phyloP scores from a whole-genome alignment of 2,113 vertebrate species.

The Willisornis vidua region DNA sequence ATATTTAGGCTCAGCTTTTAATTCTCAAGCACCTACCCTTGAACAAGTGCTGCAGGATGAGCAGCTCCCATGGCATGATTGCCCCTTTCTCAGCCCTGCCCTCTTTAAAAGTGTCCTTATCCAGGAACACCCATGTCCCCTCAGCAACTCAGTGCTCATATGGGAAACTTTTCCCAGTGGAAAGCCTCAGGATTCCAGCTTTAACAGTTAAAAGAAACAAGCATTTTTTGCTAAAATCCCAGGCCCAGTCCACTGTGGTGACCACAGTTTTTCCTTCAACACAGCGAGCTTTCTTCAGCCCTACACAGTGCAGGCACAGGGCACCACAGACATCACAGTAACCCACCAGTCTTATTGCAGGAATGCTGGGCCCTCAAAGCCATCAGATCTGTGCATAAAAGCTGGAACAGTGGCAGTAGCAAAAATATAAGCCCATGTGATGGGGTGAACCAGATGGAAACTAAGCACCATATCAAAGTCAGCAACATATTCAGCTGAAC shows the following conservation, averaged over 20 bases:
- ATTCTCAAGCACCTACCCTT: not conserved
- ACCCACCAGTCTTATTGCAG: not conserved
- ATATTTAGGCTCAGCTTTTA: not conserved
- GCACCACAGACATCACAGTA: not conserved
- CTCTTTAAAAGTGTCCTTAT: not conserved
- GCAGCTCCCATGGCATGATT: accelerated
- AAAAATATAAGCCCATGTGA: accelerated
- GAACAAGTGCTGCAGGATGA: not conserved
- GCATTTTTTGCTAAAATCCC: not conserved
- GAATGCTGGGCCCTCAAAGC: not conserved
- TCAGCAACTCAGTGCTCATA: accelerated
- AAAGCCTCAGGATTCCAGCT: not conserved
- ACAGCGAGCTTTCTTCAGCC: not conserved
- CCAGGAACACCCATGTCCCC: not conserved
- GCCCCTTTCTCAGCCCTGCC: not conserved
- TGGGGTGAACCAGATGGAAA: not conserved
- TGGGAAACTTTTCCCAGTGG: not conserved
- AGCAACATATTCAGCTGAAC: not conserved
- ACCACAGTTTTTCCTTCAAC: not conserved
- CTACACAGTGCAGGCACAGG: not conserved
- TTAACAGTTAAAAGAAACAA: not conserved
- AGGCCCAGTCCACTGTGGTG: not conserved
- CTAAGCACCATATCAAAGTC: not conserved
- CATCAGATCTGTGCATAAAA: not conserved
- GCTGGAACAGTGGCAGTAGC: not conserved